These are phyloP conservation scores for Erynnis tages DNA, from an alignment of 2,888 invertebrate genomes.

Conservation along the genomic window DNA sequence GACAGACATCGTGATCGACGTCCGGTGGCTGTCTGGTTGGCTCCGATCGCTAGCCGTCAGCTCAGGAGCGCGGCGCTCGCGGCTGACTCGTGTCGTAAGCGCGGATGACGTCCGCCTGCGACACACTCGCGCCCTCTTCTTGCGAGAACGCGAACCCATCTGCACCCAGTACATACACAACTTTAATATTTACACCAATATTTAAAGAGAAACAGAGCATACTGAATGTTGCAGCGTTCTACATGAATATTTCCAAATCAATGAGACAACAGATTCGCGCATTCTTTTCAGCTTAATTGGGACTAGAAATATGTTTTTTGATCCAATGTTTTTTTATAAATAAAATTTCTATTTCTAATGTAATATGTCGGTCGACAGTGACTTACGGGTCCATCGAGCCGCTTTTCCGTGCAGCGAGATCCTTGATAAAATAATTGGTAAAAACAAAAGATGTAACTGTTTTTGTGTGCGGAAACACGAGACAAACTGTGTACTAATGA, in stretches of 20 bases:
- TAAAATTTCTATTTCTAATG: too few species aligned
- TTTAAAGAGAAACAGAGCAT: not conserved
- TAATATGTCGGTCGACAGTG: too few species aligned
- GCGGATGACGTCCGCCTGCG: constrained; percentile 96
- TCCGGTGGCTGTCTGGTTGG: not conserved
- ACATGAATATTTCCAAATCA: not conserved
- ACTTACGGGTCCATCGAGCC: too few species aligned
- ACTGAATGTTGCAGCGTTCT: constrained; percentile 5
- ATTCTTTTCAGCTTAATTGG: too few species aligned
- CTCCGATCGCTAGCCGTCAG: constrained; percentile 36
- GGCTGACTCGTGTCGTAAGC: constrained; percentile 97
- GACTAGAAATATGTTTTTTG: too few species aligned
- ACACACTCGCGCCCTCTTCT: constrained; percentile 98
- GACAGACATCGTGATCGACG: not conserved
- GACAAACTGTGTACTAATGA: too few species aligned
- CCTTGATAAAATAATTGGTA: too few species aligned
- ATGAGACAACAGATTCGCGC: too few species aligned
- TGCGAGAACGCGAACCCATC: constrained; percentile 99
- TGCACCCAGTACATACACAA: constrained; percentile 58
- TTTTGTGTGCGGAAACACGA: too few species aligned
- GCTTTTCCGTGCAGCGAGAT: too few species aligned
- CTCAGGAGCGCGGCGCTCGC: constrained; percentile 88
- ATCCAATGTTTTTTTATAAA: too few species aligned
- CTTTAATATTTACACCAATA: not conserved
- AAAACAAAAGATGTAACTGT: too few species aligned